Conservation (phyloP, 53 echinoderm and acorn worm species). For the Paracentrotus lividus region DNA sequence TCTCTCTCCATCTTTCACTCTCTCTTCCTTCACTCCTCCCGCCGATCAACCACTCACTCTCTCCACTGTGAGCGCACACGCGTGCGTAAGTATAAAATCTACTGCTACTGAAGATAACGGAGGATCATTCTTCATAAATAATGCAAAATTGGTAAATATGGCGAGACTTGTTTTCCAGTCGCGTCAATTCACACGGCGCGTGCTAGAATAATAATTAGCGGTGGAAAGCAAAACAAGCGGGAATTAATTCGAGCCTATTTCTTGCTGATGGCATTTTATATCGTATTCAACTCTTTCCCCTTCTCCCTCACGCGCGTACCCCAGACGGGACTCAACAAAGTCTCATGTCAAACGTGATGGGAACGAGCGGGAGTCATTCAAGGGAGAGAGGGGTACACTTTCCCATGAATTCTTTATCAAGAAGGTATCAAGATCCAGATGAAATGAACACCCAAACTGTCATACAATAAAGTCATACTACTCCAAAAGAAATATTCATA, state of each 20-base stretch:
- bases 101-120: neutral
- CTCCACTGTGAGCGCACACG: neutral
- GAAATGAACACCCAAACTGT: constrained; percentile 5
- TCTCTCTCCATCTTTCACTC: neutral
- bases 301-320: neutral
- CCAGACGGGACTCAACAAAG: neutral
- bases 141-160: constrained; percentile 71
- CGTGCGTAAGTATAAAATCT: neutral
- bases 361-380: constrained; percentile 30
- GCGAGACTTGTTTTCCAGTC: constrained; percentile 59
- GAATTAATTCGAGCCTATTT: constrained; percentile 23
- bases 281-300: too few species aligned
- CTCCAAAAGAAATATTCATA: too few species aligned
- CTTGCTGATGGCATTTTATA: constrained; percentile 25
- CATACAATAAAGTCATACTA: neutral
- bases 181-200: constrained; percentile 66
- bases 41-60: neutral
- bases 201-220: constrained; percentile 67
- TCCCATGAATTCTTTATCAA: constrained; percentile 50
- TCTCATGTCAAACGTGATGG: neutral
- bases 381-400: constrained; percentile 35
- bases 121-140: constrained; percentile 44
- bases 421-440: constrained; percentile 29
- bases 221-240: constrained; percentile 41
- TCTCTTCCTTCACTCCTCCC: neutral